Conservation (phyloP, 2,797 vertebrate genomes). For the Ataeniobius toweri region DNA sequence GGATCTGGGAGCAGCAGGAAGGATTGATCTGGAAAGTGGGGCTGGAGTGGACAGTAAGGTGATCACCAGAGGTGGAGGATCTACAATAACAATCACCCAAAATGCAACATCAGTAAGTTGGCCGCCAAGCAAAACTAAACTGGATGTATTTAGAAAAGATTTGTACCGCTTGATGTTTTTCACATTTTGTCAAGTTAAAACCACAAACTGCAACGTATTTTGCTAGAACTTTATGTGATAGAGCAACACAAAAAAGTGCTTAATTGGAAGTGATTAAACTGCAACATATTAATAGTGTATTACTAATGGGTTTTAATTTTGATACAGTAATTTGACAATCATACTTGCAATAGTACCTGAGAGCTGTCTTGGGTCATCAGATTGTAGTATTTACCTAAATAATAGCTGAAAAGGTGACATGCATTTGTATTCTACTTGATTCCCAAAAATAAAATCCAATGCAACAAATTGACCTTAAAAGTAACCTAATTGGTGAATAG, state of each 20-base stretch:
- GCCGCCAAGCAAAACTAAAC: not conserved
- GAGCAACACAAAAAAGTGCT: not conserved
- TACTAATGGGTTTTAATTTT: not conserved
- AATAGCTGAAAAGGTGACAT: not conserved
- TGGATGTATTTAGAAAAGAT: not conserved
- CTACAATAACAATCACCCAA: slow-evolving; percentile 34
- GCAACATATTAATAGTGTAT: not conserved
- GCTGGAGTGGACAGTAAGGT: slow-evolving; percentile 48
- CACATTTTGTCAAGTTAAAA: not conserved
- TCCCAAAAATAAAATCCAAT: no score
- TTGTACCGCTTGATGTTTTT: not conserved
- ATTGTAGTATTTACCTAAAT: not conserved
- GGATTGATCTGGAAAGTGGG: slow-evolving; percentile 45
- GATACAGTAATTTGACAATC: not conserved
- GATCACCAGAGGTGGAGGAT: slow-evolving; percentile 47
- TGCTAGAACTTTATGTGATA: not conserved
- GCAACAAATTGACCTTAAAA: not conserved
- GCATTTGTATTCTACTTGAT: no score
- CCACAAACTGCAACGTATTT: not conserved
- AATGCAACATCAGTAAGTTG: slow-evolving; percentile 67
- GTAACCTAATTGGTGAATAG: not conserved
- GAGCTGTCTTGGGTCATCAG: not conserved
- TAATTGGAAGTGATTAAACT: not conserved
- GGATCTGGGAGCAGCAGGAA: slow-evolving; percentile 51
- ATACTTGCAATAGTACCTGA: not conserved